Evolutionary conservation across 2,797 vertebrate genomes (phyloP), one percentile per base, ranked within the genome.

Genomic region (Halcyon badia): DNA sequence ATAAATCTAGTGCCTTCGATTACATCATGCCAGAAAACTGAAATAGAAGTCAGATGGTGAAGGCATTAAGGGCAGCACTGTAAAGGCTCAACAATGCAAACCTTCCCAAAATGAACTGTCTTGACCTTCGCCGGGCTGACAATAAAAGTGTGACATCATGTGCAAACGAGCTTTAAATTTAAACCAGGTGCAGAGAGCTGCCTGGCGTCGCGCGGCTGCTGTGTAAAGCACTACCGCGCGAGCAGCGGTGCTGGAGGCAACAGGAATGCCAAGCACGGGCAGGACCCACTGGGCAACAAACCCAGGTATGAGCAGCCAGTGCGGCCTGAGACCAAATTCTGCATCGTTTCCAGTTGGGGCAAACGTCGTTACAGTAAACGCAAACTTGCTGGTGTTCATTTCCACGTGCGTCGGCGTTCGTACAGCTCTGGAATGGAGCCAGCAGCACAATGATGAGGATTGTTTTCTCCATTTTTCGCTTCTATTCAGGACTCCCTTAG

Each of bases 121-220:
- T 90, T 97, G 97, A 98, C 97, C 98, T 98, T 97, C 78, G n/a
- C 97, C 1, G 60, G 86, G 95, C 97, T 98, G 98, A 98, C 97
- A 98, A 97, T 97, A 97, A 81, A 91, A 96, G 89, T 94, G 98
- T 98, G 98, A 98, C 98, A 97, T 98, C 97, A 98, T 96, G 97
- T 97, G 97, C 97, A 98, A 98, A 98, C 14, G 96, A 98, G 97
- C 88, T 97, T 97, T 97, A 98, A 98, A 98, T 97, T 79, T 96
- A 97, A 98, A 97, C 97, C 98, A 98, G 98, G 98, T 98, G 98
- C 90, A 0, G 77, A 77, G 91, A 96, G 95, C 97, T 97, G 98
- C 97, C 95, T 91, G 97, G 97, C 37, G 85, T 96, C 83, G 57
- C 21, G 81, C 4, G 89, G 97, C 97, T 95, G 96, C 94, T 22